Conservation (phyloP, 1,140 invertebrate species). For the Bombus vancouverensis region DNA sequence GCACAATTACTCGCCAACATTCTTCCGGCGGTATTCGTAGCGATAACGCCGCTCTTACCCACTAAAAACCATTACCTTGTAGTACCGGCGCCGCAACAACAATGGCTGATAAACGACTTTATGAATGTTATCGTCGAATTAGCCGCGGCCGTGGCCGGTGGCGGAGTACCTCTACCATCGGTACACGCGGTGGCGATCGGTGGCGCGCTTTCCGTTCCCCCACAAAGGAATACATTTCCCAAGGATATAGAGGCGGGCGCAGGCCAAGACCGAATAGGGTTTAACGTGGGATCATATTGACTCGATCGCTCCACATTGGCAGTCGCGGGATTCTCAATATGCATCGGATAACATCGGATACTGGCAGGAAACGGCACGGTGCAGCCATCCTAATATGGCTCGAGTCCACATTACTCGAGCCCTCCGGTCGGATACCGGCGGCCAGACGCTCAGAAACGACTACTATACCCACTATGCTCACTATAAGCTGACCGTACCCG, state of each 20-base stretch:
- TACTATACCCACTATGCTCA: constrained; percentile 41
- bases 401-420: constrained; percentile 74
- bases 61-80: constrained; percentile 9
- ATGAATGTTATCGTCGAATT: constrained; percentile 46
- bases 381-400: constrained; percentile 73
- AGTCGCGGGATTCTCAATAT: constrained; percentile 64
- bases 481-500: constrained; percentile 28
- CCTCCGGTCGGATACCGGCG: constrained; percentile 61
- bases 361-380: constrained; percentile 66
- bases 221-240: constrained; percentile 46
- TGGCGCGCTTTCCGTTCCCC: background rate
- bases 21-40: background rate
- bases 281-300: constrained; percentile 68
- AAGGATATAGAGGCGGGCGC: constrained; percentile 5
- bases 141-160: background rate
- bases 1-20: constrained; percentile 22
- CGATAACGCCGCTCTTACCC: constrained; percentile 17
- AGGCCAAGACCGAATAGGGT: constrained; percentile 59
- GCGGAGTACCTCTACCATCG: too few relatives aligned
- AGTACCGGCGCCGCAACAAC: constrained; percentile 3
- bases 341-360: constrained; percentile 66
- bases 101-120: constrained; percentile 40
- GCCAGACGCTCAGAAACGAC: constrained; percentile 52
- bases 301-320: constrained; percentile 66
- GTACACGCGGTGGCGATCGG: background rate